A percentile compares a stretch with the other conserved stretches of the same genome.
These are phyloP conservation scores for Bombyx mori DNA, from an alignment of 1,140 invertebrate species.

Conservation along the genomic window ASM3026992v2 NC_085124.1:885001-885500, in stretches of 20 bases:
- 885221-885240: too few species aligned
- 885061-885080: conserved; percentile 80
- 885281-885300: too few species aligned
- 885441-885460: conserved; percentile 11
- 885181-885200: too few species aligned
- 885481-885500: neutral
- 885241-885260: too few species aligned
- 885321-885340: neutral
- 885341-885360: conserved; percentile 1
- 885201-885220: too few species aligned
- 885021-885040: conserved; percentile 86
- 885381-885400: conserved; percentile 11
- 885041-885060: conserved; percentile 78
- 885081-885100: conserved; percentile 76
- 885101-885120: conserved; percentile 68
- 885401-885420: conserved; percentile 10
- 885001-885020: conserved; percentile 77
- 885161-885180: too few species aligned
- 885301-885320: too few species aligned
- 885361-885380: neutral
- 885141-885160: too few species aligned
- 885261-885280: too few species aligned
- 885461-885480: conserved; percentile 11
- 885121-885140: neutral
- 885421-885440: conserved; percentile 10